A percentile compares a stretch with the other conserved stretches of the same genome.
phyloP scores from a whole-genome alignment of 1,140 invertebrate genomes.

The Meloidogyne chitwoodi region DNA sequence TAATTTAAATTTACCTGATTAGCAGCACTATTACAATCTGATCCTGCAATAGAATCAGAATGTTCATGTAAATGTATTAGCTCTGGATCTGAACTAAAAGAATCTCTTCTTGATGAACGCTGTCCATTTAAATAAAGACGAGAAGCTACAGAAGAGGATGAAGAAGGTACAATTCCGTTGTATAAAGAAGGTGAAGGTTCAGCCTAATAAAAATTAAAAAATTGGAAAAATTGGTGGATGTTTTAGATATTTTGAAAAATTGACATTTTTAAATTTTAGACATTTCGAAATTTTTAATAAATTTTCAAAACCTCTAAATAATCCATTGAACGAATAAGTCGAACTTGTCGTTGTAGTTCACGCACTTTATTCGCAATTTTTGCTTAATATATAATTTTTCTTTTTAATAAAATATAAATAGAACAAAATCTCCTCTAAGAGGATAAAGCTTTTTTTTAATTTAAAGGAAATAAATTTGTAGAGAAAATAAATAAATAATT shows the following conservation, averaged over 20 bases:
- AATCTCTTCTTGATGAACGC: slow-evolving; percentile 26
- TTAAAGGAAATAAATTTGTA: too few species aligned
- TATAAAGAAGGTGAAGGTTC: slow-evolving; percentile 20
- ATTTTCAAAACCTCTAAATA: slow-evolving; percentile 8
- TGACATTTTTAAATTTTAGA: too few species aligned
- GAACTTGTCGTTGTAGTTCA: slow-evolving; percentile 12
- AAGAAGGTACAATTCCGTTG: slow-evolving; percentile 38
- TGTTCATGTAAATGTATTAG: slow-evolving; percentile 29
- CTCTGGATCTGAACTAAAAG: slow-evolving; percentile 34
- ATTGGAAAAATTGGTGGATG: neutral
- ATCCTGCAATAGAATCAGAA: neutral
- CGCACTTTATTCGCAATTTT: slow-evolving; percentile 24
- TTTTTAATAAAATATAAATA: neutral
- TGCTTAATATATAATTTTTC: neutral
- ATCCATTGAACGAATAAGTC: slow-evolving; percentile 16
- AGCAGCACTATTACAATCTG: slow-evolving; percentile 17
- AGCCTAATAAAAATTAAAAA: neutral
- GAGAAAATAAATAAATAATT: too few species aligned
- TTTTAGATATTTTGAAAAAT: too few species aligned
- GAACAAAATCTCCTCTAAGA: too few species aligned
- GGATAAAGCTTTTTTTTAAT: too few species aligned
- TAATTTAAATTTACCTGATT: slow-evolving; percentile 14
- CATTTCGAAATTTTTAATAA: neutral
- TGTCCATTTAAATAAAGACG: slow-evolving; percentile 32
- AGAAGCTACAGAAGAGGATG: slow-evolving; percentile 75